Conservation (phyloP, 2,113 vertebrate species). For the Laticauda colubrina region DNA sequence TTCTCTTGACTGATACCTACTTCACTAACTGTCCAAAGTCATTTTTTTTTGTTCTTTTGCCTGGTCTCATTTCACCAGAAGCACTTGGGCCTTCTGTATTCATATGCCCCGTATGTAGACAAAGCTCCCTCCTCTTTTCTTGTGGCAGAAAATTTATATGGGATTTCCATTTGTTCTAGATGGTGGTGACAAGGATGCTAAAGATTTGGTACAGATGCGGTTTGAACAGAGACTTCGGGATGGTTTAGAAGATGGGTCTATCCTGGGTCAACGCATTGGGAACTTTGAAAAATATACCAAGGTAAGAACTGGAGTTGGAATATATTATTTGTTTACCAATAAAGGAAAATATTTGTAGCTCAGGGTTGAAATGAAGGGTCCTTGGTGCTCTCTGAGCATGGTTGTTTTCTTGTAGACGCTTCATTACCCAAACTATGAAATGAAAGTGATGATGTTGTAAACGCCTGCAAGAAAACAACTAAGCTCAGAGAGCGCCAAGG, state of each 20-base stretch:
- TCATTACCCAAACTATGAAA: no score
- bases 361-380: no score
- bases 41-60: neutral
- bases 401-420: no score
- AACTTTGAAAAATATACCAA: constrained; percentile 90
- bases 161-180: constrained; percentile 65
- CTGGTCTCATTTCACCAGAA: neutral
- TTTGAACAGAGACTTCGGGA: constrained; percentile 83
- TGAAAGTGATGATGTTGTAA: no score
- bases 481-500: no score
- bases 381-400: no score
- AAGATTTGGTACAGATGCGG: constrained; percentile 85
- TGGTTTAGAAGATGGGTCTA: constrained; percentile 73
- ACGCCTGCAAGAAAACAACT: no score
- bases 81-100: neutral
- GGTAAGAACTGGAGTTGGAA: constrained; percentile 61
- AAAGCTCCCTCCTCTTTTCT: neutral
- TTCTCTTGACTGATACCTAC: neutral
- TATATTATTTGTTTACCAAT: neutral
- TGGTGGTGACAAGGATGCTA: constrained; percentile 91
- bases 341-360: no score
- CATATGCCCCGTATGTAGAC: neutral
- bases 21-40: neutral
- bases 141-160: constrained; percentile 6
- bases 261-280: constrained; percentile 74